Evolutionary conservation across 2,797 vertebrate species (phyloP), one percentile per base, ranked within the genome.

Genomic region (Notolepis coatsorum): DNA sequence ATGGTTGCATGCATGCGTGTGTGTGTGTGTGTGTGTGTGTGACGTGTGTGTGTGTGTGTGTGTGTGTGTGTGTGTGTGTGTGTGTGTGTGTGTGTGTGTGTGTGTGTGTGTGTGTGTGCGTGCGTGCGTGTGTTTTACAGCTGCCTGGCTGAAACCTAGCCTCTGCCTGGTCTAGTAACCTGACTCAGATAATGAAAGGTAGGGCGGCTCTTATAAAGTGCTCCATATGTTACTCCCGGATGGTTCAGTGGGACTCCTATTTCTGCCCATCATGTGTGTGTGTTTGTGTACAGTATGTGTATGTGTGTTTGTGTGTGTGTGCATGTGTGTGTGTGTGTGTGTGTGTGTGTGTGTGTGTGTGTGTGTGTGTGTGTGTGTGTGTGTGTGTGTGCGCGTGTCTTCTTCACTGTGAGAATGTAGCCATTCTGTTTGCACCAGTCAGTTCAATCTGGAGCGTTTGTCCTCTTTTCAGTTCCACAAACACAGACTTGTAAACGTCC

Each of bases 41-140:
- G 23, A n/a, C 6, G 17, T 39, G 20, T 39, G 23, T 17, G 35
- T 25, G 21, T 23, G 1, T 41, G 37, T 57, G 39, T 13, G 2
- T 57, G 2, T 35, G 46, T 60, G 37, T 47, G 23, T 42, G n/a
- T 55, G 24, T 48, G 50, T 6, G 15, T 8, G 24, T 30, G 24
- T 41, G 52, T 21, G 7, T 51, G 27, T 76, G 39, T 62, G 21
- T 46, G 43, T 46, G 43, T 46, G 43, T 12, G 42, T 45, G 42
- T 12, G 42, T 9, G 3, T 31, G 18, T 3, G 3, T 17, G 6
- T 38, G 56, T 50, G 9, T 30, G 47, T 50, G 28, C 27, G 35
- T 37, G n/a, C n/a, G n/a, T n/a, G n/a, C n/a, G n/a, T n/a, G n/a
- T 53, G 46, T 57, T 80, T 75, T 35, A 68, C 78, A 75, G 70